phyloP scores from a whole-genome alignment of 53 echinoderm and acorn worm genomes.

The Echinarachnius parma region DNA sequence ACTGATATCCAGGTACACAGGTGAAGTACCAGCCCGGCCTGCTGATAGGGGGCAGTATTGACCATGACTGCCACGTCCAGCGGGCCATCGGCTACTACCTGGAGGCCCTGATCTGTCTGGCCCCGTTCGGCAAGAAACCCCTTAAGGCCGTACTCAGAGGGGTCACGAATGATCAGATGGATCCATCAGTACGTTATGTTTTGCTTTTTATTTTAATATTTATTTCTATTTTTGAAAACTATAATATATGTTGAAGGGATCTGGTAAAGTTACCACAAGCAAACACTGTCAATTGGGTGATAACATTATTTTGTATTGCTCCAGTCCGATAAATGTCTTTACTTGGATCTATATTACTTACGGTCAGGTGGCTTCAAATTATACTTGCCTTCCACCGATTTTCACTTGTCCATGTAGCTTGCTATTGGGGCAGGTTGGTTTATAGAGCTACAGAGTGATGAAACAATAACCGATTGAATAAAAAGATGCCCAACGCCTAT shows the following conservation, averaged over 20 bases:
- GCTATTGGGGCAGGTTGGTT: too few species aligned
- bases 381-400: too few species aligned
- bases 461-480: too few species aligned
- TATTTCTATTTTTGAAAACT: not conserved
- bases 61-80: slow-evolving; percentile 86
- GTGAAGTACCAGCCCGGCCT: slow-evolving; percentile 88
- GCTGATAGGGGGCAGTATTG: slow-evolving; percentile 73
- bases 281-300: too few species aligned
- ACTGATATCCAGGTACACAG: slow-evolving; percentile 77
- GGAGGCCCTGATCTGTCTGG: slow-evolving; percentile 74
- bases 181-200: slow-evolving; percentile 75
- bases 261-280: too few species aligned
- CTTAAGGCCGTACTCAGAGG: slow-evolving; percentile 81
- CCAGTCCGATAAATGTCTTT: too few species aligned
- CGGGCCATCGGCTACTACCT: slow-evolving; percentile 84
- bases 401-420: too few species aligned
- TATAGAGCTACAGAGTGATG: too few species aligned
- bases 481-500: too few species aligned
- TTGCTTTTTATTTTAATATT: not conserved
- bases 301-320: too few species aligned
- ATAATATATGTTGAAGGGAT: not conserved
- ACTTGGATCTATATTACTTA: too few species aligned
- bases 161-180: slow-evolving; percentile 83
- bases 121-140: slow-evolving; percentile 92
- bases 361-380: too few species aligned